These are phyloP conservation scores for Philypnodon macrostomus DNA, from an alignment of 2,797 vertebrate genomes.

Conservation along the genomic window DNA sequence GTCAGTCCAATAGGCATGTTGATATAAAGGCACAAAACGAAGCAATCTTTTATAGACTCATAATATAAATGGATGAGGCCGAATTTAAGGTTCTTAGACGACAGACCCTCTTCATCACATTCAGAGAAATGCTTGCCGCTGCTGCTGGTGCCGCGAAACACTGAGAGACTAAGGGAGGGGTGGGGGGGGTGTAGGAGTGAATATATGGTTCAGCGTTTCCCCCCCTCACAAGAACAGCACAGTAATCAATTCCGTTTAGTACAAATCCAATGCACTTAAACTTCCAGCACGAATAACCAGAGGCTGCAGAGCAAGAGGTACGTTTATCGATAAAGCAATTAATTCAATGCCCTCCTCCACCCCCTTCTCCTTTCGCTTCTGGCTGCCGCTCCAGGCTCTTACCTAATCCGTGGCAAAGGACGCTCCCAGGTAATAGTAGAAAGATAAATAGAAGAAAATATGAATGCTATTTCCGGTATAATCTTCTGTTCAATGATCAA, in stretches of 20 bases:
- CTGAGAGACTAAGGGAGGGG: conserved; percentile 3
- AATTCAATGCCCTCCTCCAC: conserved; percentile 58
- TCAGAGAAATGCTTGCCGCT: conserved; percentile 42
- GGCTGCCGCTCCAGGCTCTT: conserved; percentile 25
- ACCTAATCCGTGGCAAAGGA: conserved; percentile 1
- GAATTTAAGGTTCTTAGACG: conserved; percentile 15
- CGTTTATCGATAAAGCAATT: conserved; percentile 79
- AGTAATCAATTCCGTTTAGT: conserved; percentile 77
- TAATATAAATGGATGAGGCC: conserved; percentile 20
- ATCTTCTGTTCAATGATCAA: no score
- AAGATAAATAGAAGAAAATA: neutral
- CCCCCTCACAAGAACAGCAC: conserved; percentile 66
- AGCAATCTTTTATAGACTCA: neutral
- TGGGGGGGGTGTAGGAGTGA: conserved; percentile 27
- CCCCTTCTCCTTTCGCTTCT: conserved; percentile 20
- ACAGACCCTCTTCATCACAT: conserved; percentile 35
- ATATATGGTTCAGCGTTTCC: conserved; percentile 65
- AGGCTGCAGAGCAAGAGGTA: conserved; percentile 70
- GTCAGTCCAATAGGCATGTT: no score
- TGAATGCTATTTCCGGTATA: no score
- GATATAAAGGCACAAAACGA: neutral
- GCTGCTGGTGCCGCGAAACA: conserved; percentile 20
- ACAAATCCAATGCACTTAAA: conserved; percentile 81
- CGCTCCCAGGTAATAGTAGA: neutral
- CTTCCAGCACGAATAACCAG: conserved; percentile 73